Percentiles rank a stretch among this genome's conserved stretches.
These are phyloP conservation scores for Leucozona laternaria DNA, from an alignment of 2,888 invertebrate species.

Conservation along the genomic window DNA sequence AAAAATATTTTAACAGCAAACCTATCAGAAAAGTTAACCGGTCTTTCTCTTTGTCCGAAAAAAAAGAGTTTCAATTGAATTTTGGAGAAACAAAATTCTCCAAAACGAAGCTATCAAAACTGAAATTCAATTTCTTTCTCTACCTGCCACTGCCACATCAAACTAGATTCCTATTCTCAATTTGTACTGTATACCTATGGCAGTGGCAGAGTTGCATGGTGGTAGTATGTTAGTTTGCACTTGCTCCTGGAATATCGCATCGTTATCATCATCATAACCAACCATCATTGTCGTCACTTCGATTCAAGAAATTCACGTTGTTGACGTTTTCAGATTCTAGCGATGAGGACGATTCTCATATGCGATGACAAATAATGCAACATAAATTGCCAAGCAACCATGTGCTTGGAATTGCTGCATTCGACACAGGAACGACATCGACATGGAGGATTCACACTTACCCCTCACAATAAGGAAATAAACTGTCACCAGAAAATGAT, in stretches of 20 bases:
- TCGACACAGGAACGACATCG: slow-evolving; percentile 41
- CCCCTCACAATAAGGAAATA: slow-evolving; percentile 13
- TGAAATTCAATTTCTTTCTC: slow-evolving; percentile 55
- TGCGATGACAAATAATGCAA: slow-evolving; percentile 61
- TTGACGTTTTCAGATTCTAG: slow-evolving; percentile 54
- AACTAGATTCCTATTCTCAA: slow-evolving; percentile 18
- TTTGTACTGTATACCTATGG: background rate
- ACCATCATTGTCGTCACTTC: slow-evolving; percentile 31
- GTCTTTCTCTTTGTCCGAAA: slow-evolving; percentile 14
- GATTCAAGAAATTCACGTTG: slow-evolving; percentile 20
- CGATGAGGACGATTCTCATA: background rate
- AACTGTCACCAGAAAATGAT: slow-evolving; percentile 48
- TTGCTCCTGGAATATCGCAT: slow-evolving; percentile 54
- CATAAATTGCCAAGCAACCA: slow-evolving; percentile 39
- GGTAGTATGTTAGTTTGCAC: slow-evolving; percentile 13
- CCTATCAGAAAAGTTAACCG: slow-evolving; percentile 34
- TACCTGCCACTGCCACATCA: slow-evolving; percentile 22
- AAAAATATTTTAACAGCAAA: slow-evolving; percentile 3
- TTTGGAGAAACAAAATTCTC: slow-evolving; percentile 28
- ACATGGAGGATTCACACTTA: slow-evolving; percentile 18
- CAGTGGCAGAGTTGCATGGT: background rate
- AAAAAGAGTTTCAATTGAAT: slow-evolving; percentile 57
- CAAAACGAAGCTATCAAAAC: slow-evolving; percentile 48
- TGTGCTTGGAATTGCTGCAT: slow-evolving; percentile 39
- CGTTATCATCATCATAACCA: slow-evolving; percentile 37